A percentile compares a stretch with the other conserved stretches of the same genome.
Evolutionary conservation across 1,140 invertebrate genomes (phyloP).

Genomic region (Tigriopus japonicus): DNA sequence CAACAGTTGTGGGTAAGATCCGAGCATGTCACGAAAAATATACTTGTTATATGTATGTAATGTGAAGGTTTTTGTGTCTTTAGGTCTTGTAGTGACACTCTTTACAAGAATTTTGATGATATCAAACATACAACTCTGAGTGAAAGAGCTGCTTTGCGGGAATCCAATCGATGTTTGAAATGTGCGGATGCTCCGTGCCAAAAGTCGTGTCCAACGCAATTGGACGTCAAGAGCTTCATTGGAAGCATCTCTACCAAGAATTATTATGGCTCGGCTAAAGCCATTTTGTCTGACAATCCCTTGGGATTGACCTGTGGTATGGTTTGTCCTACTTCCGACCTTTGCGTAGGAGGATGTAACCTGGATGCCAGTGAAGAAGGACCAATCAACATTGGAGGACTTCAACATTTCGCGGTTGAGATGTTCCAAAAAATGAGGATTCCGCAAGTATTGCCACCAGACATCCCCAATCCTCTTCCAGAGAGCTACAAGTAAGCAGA

Average conservation of each 20-base stretch:
- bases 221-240: slow-evolving; percentile 93
- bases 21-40: too few relatives aligned
- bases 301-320: slow-evolving; percentile 91
- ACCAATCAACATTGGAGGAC: slow-evolving; percentile 90
- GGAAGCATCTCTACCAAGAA: slow-evolving; percentile 93
- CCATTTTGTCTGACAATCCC: slow-evolving; percentile 92
- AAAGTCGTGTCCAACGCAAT: slow-evolving; percentile 90
- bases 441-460: slow-evolving; percentile 42
- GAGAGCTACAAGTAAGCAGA: slow-evolving; percentile 30
- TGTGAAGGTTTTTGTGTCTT: neutral
- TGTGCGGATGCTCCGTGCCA: slow-evolving; percentile 97
- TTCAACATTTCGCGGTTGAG: slow-evolving; percentile 94
- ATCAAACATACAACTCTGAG: slow-evolving; percentile 92
- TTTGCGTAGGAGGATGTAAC: slow-evolving; percentile 95
- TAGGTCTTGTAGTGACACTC: slow-evolving; percentile 16
- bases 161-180: slow-evolving; percentile 81
- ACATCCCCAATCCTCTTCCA: slow-evolving; percentile 29
- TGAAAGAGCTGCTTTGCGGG: slow-evolving; percentile 73
- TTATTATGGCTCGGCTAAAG: slow-evolving; percentile 92
- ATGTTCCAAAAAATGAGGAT: slow-evolving; percentile 29
- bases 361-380: slow-evolving; percentile 85
- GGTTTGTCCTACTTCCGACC: slow-evolving; percentile 96
- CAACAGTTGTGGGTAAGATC: slow-evolving; percentile 22
- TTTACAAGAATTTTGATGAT: slow-evolving; percentile 83
- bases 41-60: neutral